Conservation (phyloP, 2,797 vertebrate species). For the Thalassophryne amazonica region DNA sequence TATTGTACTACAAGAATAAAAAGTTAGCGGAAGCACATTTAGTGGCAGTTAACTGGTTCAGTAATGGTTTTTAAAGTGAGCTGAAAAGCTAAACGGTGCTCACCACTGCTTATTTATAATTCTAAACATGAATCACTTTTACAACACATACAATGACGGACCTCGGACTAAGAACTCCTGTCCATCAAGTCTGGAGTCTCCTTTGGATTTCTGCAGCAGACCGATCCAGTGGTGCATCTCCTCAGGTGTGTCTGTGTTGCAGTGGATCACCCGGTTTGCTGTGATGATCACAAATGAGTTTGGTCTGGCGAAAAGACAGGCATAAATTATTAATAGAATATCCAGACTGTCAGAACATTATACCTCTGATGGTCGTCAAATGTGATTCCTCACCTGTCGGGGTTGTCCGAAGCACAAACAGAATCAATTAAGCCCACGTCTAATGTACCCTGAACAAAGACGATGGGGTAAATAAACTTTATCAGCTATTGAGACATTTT, state of each 20-base stretch:
- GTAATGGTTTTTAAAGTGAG: too few species aligned
- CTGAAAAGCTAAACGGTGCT: too few species aligned
- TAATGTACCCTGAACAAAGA: slow-evolving; percentile 76
- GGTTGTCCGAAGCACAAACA: slow-evolving; percentile 85
- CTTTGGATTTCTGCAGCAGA: slow-evolving; percentile 84
- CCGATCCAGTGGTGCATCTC: slow-evolving; percentile 91
- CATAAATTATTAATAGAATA: too few species aligned
- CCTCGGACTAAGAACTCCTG: slow-evolving; percentile 85
- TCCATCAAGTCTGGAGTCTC: slow-evolving; percentile 78
- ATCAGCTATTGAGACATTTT: neutral
- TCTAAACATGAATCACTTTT: neutral
- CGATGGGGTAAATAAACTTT: neutral
- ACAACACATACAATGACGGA: slow-evolving; percentile 36
- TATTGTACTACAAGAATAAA: too few species aligned
- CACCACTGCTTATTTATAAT: too few species aligned
- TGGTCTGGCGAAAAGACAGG: slow-evolving; percentile 61
- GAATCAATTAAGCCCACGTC: slow-evolving; percentile 88
- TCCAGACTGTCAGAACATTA: too few species aligned
- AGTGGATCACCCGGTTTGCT: slow-evolving; percentile 86
- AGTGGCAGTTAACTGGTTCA: too few species aligned
- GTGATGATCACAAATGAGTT: slow-evolving; percentile 89
- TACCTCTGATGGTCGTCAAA: neutral
- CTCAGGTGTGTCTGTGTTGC: slow-evolving; percentile 83
- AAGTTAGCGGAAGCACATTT: too few species aligned
- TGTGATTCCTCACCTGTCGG: slow-evolving; percentile 75